A percentile compares a stretch with the other conserved stretches of the same genome.
These are phyloP conservation scores for Xestia xanthographa DNA, from an alignment of 2,888 invertebrate species.

Conservation along the genomic window DNA sequence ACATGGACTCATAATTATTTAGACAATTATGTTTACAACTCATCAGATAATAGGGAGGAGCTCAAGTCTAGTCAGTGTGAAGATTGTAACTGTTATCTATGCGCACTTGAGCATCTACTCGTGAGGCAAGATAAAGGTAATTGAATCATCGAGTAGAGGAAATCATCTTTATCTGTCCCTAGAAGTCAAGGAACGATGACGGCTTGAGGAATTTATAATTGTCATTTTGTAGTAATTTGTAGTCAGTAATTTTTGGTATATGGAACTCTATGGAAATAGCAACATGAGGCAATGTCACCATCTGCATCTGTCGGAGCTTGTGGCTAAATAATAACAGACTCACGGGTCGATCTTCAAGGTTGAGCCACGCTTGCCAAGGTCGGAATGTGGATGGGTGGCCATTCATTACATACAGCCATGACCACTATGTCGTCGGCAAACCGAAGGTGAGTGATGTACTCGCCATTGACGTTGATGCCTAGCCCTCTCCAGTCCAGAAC, in stretches of 20 bases:
- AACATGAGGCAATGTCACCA: not conserved
- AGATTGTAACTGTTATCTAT: conserved; percentile 24
- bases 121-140: conserved; percentile 5
- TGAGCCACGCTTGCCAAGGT: not conserved
- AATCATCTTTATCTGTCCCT: conserved; percentile 6
- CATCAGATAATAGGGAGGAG: not conserved
- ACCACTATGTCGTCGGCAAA: no score
- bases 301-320: not conserved
- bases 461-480: no score
- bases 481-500: no score
- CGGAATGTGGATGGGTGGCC: not conserved
- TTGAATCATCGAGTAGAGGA: conserved; percentile 19
- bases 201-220: not conserved
- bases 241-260: no score
- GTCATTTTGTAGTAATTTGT: not conserved
- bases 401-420: not conserved
- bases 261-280: not conserved
- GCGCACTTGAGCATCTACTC: conserved; percentile 26
- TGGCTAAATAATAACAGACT: not conserved
- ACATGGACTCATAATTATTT: conserved; percentile 5
- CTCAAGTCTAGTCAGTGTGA: not conserved
- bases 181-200: conserved; percentile 16
- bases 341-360: not conserved
- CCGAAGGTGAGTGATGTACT: no score
- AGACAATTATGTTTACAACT: not conserved